These are phyloP conservation scores for Cheilosia soror DNA, from an alignment of 2,888 invertebrate genomes.

Conservation along the genomic window DNA sequence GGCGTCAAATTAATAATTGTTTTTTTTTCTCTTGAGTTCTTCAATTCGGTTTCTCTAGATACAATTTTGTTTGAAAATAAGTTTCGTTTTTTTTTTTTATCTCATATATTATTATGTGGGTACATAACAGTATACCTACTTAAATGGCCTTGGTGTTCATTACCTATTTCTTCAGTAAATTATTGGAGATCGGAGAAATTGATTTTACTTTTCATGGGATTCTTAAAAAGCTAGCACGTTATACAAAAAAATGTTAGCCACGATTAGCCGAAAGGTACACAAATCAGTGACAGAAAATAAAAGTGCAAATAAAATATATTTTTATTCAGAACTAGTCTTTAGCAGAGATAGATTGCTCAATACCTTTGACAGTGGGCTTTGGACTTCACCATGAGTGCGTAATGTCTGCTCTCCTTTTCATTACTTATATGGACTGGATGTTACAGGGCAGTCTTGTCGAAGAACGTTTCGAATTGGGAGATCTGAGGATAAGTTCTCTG, in stretches of 20 bases:
- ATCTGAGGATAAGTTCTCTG: too few species aligned
- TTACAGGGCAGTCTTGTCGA: too few species aligned
- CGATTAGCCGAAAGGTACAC: background rate
- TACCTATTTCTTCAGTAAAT: conserved; percentile 3
- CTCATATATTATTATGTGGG: too few species aligned
- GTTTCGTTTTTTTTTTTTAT: conserved; percentile 10
- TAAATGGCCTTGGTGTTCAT: conserved; percentile 55
- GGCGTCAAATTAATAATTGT: conserved; percentile 2
- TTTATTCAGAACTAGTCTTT: background rate
- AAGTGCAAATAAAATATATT: conserved; percentile 28
- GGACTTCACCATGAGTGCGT: too few species aligned
- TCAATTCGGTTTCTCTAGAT: conserved; percentile 33
- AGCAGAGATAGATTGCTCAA: conserved; percentile 41
- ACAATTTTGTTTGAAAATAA: conserved; percentile 10
- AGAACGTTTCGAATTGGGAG: too few species aligned
- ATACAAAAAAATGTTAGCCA: background rate
- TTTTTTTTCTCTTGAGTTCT: background rate
- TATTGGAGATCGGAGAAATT: conserved; percentile 41
- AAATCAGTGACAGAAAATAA: background rate
- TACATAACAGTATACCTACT: too few species aligned
- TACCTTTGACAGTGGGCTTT: too few species aligned
- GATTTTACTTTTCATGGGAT: conserved; percentile 40
- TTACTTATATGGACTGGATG: too few species aligned
- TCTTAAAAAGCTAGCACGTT: too few species aligned
- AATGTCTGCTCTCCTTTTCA: too few species aligned